Base-by-base conservation (phyloP, 2,113 vertebrate species). In the Carassius auratus region DNA sequence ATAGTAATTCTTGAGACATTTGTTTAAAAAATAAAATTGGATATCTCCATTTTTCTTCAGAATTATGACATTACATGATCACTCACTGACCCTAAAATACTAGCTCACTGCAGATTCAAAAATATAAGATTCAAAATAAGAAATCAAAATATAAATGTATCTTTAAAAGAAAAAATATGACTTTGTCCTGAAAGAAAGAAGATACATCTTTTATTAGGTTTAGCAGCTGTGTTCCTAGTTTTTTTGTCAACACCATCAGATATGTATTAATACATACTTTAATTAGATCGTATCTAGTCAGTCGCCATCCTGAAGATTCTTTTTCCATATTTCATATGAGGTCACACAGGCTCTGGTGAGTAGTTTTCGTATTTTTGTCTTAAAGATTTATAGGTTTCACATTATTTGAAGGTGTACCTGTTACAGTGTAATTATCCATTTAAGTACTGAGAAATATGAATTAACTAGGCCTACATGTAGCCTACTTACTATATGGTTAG, bases 221-320 rank as follows among this genome's bases (percentile, higher is more conserved):
- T 68, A 6, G 6, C 64, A 69, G 30, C 66, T 69, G 33, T 69
- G 33, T 38, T 33, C 66, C 33, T 38, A 69, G 17, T 38, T 69
- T 68, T 66, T 69, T 71, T 71, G 33, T 71, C 17, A 38, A n/a
- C 68, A 71, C 19, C 64, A 68, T 59, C 21, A 59, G 19, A n/a
- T n/a, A 59, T 59, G 57, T 59, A 59, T n/a, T n/a, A 59, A 59
- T 59, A 59, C 19, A 59, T 59, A 9, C 57, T 59, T 19, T 71
- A 71, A 71, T 71, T 71, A 71, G 17, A 71, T 42, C 17, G 38
- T 21, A 42, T 42, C 19, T 12, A 42, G 68, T 42, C 19, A 71
- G 68, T 42, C 17, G 0, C 36, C 33, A 5, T 38, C 17, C 33
- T 10, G 4, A 42, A 71, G 36, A 42, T 71, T 42, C 0, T 21